These are phyloP conservation scores for Scelioninae gen. 2 DNA, from an alignment of 2,888 invertebrate species.

Conservation along the genomic window DNA sequence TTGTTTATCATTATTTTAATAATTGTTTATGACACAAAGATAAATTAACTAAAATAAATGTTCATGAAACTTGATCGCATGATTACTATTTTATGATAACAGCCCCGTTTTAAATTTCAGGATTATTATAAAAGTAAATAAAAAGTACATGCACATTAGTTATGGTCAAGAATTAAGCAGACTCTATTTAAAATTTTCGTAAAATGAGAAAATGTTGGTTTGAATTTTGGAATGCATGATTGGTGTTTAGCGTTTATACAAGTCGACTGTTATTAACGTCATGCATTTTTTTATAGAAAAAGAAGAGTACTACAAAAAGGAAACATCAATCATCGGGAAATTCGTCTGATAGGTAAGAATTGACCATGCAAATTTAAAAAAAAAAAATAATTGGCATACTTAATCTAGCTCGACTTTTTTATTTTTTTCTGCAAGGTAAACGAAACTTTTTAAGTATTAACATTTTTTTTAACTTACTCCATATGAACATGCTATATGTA, in stretches of 20 bases:
- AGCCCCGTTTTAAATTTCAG: not conserved
- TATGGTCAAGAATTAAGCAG: conserved; percentile 64
- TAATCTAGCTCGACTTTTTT: too few relatives aligned
- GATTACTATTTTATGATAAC: not conserved
- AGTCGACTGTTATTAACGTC: conserved; percentile 40
- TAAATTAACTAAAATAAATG: too few relatives aligned
- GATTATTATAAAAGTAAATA: conserved; percentile 2
- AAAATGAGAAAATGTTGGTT: conserved; percentile 61
- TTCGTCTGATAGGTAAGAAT: conserved; percentile 77
- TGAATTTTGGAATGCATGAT: conserved; percentile 70
- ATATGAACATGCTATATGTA: too few relatives aligned
- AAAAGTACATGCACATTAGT: not conserved
- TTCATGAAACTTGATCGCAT: not conserved
- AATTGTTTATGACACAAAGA: too few relatives aligned
- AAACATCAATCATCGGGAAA: conserved; percentile 78
- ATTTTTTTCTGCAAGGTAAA: too few relatives aligned
- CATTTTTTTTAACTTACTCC: too few relatives aligned
- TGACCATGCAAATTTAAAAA: not conserved
- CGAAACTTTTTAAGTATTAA: too few relatives aligned
- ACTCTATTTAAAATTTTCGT: conserved; percentile 59
- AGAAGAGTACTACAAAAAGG: conserved; percentile 78
- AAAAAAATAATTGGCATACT: too few relatives aligned
- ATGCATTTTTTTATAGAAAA: conserved; percentile 76
- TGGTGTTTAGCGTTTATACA: conserved; percentile 63
- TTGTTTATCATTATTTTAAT: too few relatives aligned